These are phyloP conservation scores for Lepilemur septentrionalis DNA, from an alignment of 2,797 vertebrate species.

Conservation along the genomic window DNA sequence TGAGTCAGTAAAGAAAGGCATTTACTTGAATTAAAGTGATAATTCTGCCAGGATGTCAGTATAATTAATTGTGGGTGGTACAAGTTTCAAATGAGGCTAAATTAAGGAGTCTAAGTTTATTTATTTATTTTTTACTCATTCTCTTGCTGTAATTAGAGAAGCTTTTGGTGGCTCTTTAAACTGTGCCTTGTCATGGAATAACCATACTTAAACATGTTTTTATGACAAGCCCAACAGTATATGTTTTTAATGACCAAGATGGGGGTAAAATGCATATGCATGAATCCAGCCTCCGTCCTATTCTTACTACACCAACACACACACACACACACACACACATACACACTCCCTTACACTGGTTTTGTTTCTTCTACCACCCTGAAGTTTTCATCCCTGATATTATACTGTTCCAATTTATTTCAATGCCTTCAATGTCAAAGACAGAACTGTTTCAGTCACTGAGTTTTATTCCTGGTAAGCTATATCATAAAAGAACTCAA, in stretches of 20 bases:
- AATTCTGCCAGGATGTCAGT: slow-evolving; percentile 69
- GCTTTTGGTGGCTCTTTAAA: slow-evolving; percentile 63
- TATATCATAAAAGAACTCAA: slow-evolving; percentile 29
- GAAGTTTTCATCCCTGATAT: background rate
- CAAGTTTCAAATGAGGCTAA: slow-evolving; percentile 75
- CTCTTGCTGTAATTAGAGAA: slow-evolving; percentile 51
- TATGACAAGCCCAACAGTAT: slow-evolving; percentile 29
- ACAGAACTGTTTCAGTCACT: slow-evolving; percentile 27
- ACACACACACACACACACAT: background rate
- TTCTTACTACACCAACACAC: background rate
- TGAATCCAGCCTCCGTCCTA: background rate
- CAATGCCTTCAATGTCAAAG: background rate
- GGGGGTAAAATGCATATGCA: background rate
- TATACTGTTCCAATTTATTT: background rate
- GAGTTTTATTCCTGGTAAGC: background rate
- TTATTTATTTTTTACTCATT: slow-evolving; percentile 64
- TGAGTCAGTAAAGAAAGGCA: slow-evolving; percentile 79
- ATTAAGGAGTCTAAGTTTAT: slow-evolving; percentile 64
- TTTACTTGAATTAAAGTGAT: slow-evolving; percentile 78
- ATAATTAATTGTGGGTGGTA: slow-evolving; percentile 74
- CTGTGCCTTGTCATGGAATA: slow-evolving; percentile 78
- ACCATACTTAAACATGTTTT: slow-evolving; percentile 38
- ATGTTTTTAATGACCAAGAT: slow-evolving; percentile 55
- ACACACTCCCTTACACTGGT: background rate
- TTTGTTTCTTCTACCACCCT: slow-evolving; percentile 51